A percentile compares a stretch with the other conserved stretches of the same genome.
These are phyloP conservation scores for Odontomyia ornata DNA, from an alignment of 2,888 invertebrate species.

Conservation along the genomic window DNA sequence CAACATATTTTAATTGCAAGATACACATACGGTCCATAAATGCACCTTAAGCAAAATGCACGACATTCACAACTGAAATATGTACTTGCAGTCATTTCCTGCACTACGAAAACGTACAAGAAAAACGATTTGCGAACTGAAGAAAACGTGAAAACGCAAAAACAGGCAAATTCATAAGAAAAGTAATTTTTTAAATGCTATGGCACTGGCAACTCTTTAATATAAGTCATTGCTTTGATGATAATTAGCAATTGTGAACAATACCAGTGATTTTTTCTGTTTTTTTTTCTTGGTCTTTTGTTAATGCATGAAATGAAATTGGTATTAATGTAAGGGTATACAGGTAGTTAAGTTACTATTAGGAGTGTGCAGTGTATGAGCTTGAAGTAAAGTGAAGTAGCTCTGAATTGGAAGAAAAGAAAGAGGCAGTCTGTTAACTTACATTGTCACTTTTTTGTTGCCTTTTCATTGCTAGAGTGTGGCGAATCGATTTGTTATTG, in stretches of 20 bases:
- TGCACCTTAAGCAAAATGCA: background rate
- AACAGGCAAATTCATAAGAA: background rate
- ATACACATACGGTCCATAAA: background rate
- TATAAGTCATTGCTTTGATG: constrained; percentile 20
- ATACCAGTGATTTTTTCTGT: constrained; percentile 34
- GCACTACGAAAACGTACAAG: background rate
- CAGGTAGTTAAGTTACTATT: background rate
- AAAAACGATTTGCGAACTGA: background rate
- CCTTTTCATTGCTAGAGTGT: background rate
- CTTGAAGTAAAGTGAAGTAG: background rate
- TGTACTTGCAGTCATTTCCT: background rate
- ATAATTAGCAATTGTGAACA: constrained; percentile 34
- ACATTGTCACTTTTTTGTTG: constrained; percentile 30
- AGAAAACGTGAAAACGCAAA: background rate
- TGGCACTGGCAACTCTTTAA: constrained; percentile 30
- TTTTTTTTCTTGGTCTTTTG: background rate
- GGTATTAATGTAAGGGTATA: background rate
- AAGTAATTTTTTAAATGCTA: constrained; percentile 6
- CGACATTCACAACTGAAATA: background rate
- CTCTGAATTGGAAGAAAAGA: background rate
- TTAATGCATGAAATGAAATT: constrained; percentile 16
- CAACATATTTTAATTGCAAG: constrained; percentile 24
- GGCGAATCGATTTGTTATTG: constrained; percentile 39
- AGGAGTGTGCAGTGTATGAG: background rate
- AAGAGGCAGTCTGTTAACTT: background rate